A percentile compares a stretch with the other conserved stretches of the same genome.
Evolutionary conservation across 2,888 invertebrate genomes (phyloP).

Genomic region (Atherix ibis): DNA sequence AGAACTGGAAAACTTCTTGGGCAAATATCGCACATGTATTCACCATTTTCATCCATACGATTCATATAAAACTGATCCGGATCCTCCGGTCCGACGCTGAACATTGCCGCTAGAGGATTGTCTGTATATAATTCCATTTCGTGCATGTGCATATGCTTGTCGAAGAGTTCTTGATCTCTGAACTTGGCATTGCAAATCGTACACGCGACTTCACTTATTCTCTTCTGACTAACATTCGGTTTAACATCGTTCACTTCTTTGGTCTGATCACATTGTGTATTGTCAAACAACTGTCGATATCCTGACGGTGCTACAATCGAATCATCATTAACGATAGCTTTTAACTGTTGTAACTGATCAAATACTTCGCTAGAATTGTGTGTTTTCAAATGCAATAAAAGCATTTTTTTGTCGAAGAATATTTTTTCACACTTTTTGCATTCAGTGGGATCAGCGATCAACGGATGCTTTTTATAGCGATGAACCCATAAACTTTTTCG

Average conservation of each 20-base stretch:
- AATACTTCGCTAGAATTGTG: constrained; percentile 6
- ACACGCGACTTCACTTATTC: constrained; percentile 14
- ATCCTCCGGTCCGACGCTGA: constrained; percentile 30
- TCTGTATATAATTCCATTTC: constrained; percentile 29
- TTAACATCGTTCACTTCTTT: neutral
- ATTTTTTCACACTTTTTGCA: constrained; percentile 30
- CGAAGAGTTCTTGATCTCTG: constrained; percentile 28
- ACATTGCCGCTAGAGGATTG: constrained; percentile 31
- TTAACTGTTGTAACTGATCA: neutral
- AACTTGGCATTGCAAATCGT: constrained; percentile 29
- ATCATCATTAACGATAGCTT: neutral
- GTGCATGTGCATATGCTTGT: constrained; percentile 30
- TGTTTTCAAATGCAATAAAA: constrained; percentile 24
- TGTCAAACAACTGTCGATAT: neutral
- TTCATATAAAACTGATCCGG: constrained; percentile 29
- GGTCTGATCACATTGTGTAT: neutral
- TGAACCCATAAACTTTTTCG: constrained; percentile 34
- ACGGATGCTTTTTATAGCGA: constrained; percentile 33
- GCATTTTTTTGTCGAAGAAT: constrained; percentile 31
- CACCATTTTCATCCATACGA: constrained; percentile 29
- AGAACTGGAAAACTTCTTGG: constrained; percentile 30
- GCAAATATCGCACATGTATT: constrained; percentile 32
- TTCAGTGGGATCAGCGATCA: constrained; percentile 28
- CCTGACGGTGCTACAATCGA: neutral
- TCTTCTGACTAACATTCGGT: neutral